phyloP scores from a whole-genome alignment of 2,113 vertebrate species.

The Crotalus tigris region DNA sequence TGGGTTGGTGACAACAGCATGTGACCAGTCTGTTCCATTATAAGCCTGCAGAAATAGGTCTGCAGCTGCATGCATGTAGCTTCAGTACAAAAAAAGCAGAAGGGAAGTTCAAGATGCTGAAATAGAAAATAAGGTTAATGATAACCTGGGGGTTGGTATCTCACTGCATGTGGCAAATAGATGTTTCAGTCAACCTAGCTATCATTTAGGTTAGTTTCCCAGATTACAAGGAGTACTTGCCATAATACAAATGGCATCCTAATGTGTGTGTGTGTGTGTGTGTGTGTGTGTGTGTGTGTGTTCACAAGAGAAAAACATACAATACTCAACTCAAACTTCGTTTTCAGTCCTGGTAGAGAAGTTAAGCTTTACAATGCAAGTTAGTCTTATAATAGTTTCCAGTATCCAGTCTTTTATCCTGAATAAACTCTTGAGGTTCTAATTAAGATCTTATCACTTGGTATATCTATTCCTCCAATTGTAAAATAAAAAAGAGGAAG shows the following conservation, averaged over 20 bases:
- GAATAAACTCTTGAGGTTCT: not conserved
- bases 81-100: constrained; percentile 2
- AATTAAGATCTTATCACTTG: not conserved
- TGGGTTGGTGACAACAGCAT: constrained; percentile 22
- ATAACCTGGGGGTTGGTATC: constrained; percentile 11
- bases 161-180: not conserved
- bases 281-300: too few species aligned
- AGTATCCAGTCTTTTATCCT: not conserved
- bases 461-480: not conserved
- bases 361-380: not conserved
- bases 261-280: not conserved
- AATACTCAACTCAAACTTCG: not conserved
- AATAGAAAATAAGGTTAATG: constrained; percentile 43
- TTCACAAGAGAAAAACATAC: not conserved
- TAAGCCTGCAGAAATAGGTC: not conserved
- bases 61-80: not conserved
- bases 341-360: not conserved
- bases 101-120: constrained; percentile 21
- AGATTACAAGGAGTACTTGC: not conserved
- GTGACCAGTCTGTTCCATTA: not conserved
- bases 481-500: not conserved
- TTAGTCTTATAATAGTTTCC: not conserved
- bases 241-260: not conserved
- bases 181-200: not conserved
- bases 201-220: accelerated